Base-by-base conservation (phyloP, 2,888 invertebrate genomes). In the Drosophila atroscutellata region DNA sequence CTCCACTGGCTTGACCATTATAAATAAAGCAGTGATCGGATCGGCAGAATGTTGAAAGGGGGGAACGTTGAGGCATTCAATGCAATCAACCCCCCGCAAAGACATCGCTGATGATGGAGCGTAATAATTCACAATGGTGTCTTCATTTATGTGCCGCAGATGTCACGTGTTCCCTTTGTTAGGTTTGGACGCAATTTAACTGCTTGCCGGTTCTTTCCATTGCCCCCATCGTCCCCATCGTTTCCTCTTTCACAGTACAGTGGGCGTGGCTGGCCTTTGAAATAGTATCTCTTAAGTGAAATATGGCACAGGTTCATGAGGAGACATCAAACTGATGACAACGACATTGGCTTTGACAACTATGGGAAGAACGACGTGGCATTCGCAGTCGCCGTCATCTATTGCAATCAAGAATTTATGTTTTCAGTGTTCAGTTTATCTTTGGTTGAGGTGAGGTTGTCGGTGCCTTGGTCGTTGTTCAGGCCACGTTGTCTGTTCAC, bases 371-470 rank as follows among this genome's bases (percentile, higher is more conserved):
- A 30, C 78, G 49, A 42, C 51, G 45, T 45, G 42, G 36, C 51
- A 68, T 34, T 55, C 56, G 56, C 34, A 0, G 42, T 58, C 65
- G 47, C 36, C 79, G 49, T 71, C 81, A 80, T 81, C 84, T 86
- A 84, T 84, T 89, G 89, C 85, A 85, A 85, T 85, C 85, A 85
- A 81, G 87, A 89, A 89, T 85, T 89, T 85, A 86, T 87, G 89
- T 72, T 84, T 81, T 86, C 77, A 73, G 47, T 75, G 70, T 72
- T 59, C 75, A 81, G 86, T 89, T 80, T 83, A 81, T 74, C 83
- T 82, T 85, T 68, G 57, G 81, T 64, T 73, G 60, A 58, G 64
- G 55, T 56, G 37, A 39, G 37, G 37, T 9, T 63, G 52, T 3
- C 39, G 39, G n/a, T n/a, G 39, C 47, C 63, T 56, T 34, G 69